Base-by-base conservation (phyloP, 2,888 invertebrate species). In the Spodoptera littoralis region DNA sequence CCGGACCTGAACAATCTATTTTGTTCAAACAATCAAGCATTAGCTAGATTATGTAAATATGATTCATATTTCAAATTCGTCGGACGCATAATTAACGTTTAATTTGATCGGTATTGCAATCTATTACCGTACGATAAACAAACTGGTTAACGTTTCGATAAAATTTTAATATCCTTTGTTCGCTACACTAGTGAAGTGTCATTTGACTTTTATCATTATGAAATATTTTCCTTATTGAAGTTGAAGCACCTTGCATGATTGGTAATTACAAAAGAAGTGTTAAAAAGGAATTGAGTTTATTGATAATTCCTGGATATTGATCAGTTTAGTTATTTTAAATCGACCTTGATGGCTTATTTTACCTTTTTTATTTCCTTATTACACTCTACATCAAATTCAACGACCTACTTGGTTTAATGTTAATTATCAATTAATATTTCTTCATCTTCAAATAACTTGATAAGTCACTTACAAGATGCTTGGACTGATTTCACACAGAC, bases 221-320 rank as follows among this genome's bases (percentile, higher is more conserved):
- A 84, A 86, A 87, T 83, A 82, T 84, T 84, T 83, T 72, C 79
- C 80, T 83, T 86, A 88, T 87, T 86, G 85, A 83, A 84, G 84
- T 79, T 36, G 36, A 36, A 84, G 85, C 85, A 83, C 71, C 80
- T 82, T 80, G 80, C 78, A 80, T 83, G 65, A 44, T 46, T 61
- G 58, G 82, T 84, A 81, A 84, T 83, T 82, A 80, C 60, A 67
- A 70, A 69, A 79, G 79, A 74, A 77, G 70, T 64, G 66, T 66
- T 73, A 72, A 78, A 73, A 77, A 80, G 2, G 57, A 62, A 74
- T 49, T 1, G 49, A 42, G 52, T 74, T 60, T 63, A 68, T 63
- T 43, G 64, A 66, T 47, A 48, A 60, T 51, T 64, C 56, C 45
- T 41, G n/a, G 57, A 50, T 43, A 58, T 58, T 47, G 49, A 63